A percentile compares a stretch with the other conserved stretches of the same genome.
These are phyloP conservation scores for Petrophora chlorosata DNA, from an alignment of 2,888 invertebrate genomes.

Conservation along the genomic window DNA sequence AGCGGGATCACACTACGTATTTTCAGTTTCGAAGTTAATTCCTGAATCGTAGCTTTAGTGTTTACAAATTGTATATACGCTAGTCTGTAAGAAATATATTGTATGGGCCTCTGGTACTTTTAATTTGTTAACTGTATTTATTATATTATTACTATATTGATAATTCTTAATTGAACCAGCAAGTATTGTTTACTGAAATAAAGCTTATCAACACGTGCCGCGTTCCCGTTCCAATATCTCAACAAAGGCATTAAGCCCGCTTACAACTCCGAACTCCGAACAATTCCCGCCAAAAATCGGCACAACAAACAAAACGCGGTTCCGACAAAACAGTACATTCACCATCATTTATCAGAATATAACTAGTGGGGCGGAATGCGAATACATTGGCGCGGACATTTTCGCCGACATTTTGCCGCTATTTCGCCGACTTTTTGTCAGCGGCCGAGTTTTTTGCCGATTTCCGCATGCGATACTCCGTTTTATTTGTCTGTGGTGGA, in stretches of 20 bases:
- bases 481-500: conserved; percentile 27
- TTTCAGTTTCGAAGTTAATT: too few relatives aligned
- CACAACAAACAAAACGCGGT: conserved; percentile 50
- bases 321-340: conserved; percentile 57
- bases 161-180: too few relatives aligned
- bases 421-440: conserved; percentile 51
- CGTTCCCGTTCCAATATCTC: background rate
- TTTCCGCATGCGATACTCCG: conserved; percentile 30
- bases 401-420: conserved; percentile 68
- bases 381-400: conserved; percentile 69
- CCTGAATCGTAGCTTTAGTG: too few relatives aligned
- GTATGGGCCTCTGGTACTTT: too few relatives aligned
- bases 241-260: conserved; percentile 17
- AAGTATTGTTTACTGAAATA: too few relatives aligned
- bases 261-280: conserved; percentile 13
- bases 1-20: too few relatives aligned
- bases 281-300: conserved; percentile 39
- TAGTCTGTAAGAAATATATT: too few relatives aligned
- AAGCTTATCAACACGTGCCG: too few relatives aligned
- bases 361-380: conserved; percentile 74
- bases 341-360: conserved; percentile 78
- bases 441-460: conserved; percentile 38
- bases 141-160: too few relatives aligned
- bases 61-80: too few relatives aligned
- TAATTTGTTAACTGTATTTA: too few relatives aligned